phyloP scores from a whole-genome alignment of 2,797 vertebrate species.

The Pristis pectinata region DNA sequence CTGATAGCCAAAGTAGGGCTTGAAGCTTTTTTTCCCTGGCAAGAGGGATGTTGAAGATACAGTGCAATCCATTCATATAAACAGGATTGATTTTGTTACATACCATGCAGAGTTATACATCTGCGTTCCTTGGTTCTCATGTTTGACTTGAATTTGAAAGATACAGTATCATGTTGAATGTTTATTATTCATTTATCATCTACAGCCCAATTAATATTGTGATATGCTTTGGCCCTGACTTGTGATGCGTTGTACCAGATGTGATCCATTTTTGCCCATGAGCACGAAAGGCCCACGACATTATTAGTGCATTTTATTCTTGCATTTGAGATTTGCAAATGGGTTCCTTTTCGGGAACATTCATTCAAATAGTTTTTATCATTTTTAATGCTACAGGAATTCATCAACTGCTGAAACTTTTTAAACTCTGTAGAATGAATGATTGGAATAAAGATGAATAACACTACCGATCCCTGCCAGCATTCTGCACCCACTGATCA shows the following conservation, averaged over 20 bases:
- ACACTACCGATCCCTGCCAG: not conserved
- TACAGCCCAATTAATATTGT: not conserved
- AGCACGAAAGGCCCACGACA: not conserved
- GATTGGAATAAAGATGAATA: not conserved
- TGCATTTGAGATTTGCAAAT: not conserved
- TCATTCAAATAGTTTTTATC: not conserved
- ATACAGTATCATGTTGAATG: not conserved
- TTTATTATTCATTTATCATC: not conserved
- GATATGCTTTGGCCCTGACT: not conserved
- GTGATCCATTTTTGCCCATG: not conserved
- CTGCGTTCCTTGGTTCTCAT: not conserved
- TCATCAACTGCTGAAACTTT: not conserved
- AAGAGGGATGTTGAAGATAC: not conserved
- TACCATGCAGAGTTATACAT: not conserved
- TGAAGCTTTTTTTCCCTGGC: not conserved
- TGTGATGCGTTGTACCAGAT: not conserved
- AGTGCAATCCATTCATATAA: constrained; percentile 3
- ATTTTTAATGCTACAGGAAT: constrained; percentile 17
- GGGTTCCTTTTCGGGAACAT: not conserved
- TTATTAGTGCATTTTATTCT: no score
- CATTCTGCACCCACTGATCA: not conserved
- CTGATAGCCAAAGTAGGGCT: constrained; percentile 28
- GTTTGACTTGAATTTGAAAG: constrained; percentile 18
- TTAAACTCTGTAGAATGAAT: not conserved
- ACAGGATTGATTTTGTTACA: constrained; percentile 2